These are phyloP conservation scores for Dorcus parallelipipedus DNA, from an alignment of 2,888 invertebrate genomes.

Conservation along the genomic window DNA sequence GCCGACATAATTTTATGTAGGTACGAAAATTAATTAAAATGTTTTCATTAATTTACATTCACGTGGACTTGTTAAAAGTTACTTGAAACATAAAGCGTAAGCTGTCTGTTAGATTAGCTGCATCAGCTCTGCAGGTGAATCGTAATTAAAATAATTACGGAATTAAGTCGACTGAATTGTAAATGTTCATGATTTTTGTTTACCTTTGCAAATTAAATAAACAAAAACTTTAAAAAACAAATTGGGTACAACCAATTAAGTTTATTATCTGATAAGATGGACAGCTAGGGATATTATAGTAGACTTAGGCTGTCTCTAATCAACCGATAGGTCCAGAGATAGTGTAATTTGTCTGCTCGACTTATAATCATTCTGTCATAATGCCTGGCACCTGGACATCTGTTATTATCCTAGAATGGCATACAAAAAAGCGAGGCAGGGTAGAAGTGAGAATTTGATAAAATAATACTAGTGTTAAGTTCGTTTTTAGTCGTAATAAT, in stretches of 20 bases:
- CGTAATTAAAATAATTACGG: no score
- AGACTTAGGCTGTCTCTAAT: conserved; percentile 17
- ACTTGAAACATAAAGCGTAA: no score
- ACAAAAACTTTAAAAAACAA: conserved; percentile 2
- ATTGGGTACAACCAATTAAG: conserved; percentile 19
- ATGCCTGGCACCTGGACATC: conserved; percentile 20
- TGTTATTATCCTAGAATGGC: conserved; percentile 16
- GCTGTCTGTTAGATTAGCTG: no score
- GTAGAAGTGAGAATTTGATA: conserved; percentile 21
- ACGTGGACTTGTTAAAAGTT: no score
- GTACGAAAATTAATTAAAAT: no score
- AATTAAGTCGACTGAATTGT: no score
- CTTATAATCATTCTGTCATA: conserved; percentile 33
- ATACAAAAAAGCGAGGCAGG: conserved; percentile 1
- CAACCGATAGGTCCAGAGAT: conserved; percentile 25
- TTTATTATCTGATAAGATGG: conserved; percentile 24
- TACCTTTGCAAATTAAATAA: no score
- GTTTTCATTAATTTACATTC: no score
- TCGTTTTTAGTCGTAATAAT: neutral
- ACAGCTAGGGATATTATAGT: conserved; percentile 22
- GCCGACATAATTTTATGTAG: no score
- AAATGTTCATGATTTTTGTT: no score
- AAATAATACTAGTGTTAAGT: conserved; percentile 12
- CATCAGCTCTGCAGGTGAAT: no score
- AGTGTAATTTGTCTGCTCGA: conserved; percentile 31